Base-by-base conservation (phyloP, 2,113 vertebrate genomes). In the Puma concolor region DNA sequence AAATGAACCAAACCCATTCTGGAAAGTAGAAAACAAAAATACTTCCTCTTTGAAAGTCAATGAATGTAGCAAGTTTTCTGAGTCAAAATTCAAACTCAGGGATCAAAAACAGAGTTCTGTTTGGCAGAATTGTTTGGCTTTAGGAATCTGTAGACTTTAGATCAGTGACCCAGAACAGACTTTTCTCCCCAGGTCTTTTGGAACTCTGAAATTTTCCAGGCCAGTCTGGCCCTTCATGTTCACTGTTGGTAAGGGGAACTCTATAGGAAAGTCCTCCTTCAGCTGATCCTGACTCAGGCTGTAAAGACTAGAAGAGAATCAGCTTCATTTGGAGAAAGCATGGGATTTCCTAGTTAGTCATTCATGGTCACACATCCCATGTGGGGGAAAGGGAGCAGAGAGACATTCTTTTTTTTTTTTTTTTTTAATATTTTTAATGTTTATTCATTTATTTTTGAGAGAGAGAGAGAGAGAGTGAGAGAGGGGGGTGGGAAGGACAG, bases 1-100 rank as follows among this genome's bases (percentile, higher is more conserved):
- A 94, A 87, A 84, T n/a, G 52, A 87, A 82, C 25, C n/a, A 80
- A 95, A 83, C 31, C 31, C 52, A 60, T 74, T 91, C 57, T 88
- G 57, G 64, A 88, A 93, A 95, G 80, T 17, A 95, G n/a, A 38
- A 88, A 96, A 80, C 7, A 63, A 93, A 57, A 93, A 13, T 60
- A 80, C 16, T 96, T 97, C 69, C 54, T 29, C 72, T 76, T 95
- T 50, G 63, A 93, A 87, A 94, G 57, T 84, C 66, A 85, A 67
- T 36, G 27, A 88, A 83, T 74, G 89, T 8, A 90, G 10, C 4
- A 19, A 84, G 36, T 81, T 94, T 93, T 91, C 54, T 80, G 63
- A 57, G 38, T 80, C 48, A 48, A 80, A 84, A 91, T 85, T 36
- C 83, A 95, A 93, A 82, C 12, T 57, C 4, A 14, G 38, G 36